phyloP scores from a whole-genome alignment of 2,888 invertebrate species.

The Melieria picta region DNA sequence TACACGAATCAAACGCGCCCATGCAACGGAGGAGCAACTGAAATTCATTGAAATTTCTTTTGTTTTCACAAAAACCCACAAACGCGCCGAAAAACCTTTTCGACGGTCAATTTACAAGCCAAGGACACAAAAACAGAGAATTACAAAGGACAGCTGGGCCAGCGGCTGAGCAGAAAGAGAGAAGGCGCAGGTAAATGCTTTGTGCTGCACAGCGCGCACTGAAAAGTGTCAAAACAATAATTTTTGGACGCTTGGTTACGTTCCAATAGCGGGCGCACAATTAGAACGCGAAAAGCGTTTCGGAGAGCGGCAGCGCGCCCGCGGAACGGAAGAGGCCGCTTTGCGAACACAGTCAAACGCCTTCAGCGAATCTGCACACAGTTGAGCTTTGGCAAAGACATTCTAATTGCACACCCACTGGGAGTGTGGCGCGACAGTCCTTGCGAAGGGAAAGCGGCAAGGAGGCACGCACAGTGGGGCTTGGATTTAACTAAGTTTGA shows the following conservation, averaged over 20 bases:
- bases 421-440: background rate
- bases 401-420: background rate
- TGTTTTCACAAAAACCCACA: background rate
- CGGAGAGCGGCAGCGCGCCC: background rate
- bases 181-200: background rate
- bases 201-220: background rate
- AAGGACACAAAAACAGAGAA: background rate
- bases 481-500: too few species aligned
- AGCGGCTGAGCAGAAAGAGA: background rate
- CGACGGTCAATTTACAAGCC: background rate
- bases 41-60: too few species aligned
- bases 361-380: too few species aligned
- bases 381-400: background rate
- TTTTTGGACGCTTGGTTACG: too few species aligned
- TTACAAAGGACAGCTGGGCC: background rate
- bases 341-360: too few species aligned
- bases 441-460: too few species aligned
- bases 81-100: background rate
- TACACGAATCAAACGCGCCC: background rate
- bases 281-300: background rate
- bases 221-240: too few species aligned
- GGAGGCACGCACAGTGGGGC: too few species aligned
- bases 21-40: background rate
- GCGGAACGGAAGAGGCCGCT: background rate
- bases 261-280: background rate